Conservation (phyloP, 2,797 vertebrate genomes). For the Threskiornis aethiopicus region DNA sequence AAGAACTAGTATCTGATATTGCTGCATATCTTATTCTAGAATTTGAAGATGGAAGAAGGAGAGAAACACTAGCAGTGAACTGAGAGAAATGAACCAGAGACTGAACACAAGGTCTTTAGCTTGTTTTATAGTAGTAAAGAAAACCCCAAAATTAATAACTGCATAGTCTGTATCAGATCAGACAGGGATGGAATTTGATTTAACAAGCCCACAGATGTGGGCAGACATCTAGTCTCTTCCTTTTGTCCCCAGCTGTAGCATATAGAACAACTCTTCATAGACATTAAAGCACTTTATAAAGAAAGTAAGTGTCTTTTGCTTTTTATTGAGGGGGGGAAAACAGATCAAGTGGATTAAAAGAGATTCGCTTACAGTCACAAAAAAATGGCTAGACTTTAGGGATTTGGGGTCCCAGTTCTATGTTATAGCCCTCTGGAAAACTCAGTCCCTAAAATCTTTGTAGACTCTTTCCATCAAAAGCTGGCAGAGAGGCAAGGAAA, state of each 20-base stretch:
- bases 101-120: not conserved
- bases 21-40: not conserved
- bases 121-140: not conserved
- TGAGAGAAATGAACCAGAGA: not conserved
- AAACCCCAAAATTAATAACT: not conserved
- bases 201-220: not conserved
- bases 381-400: fast-evolving
- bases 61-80: not conserved
- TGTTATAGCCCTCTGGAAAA: not conserved
- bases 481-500: not conserved
- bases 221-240: not conserved
- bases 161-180: not conserved
- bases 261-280: not conserved
- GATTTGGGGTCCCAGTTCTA: not conserved
- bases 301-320: not conserved
- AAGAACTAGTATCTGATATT: not conserved
- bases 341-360: not conserved
- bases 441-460: not conserved
- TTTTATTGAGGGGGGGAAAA: not conserved
- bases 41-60: not conserved
- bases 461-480: not conserved
- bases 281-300: not conserved
- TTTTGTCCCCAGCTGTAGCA: not conserved
- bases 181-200: not conserved
- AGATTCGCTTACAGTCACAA: not conserved